phyloP scores from a whole-genome alignment of 2,113 vertebrate genomes.

The Lynx canadensis region DNA sequence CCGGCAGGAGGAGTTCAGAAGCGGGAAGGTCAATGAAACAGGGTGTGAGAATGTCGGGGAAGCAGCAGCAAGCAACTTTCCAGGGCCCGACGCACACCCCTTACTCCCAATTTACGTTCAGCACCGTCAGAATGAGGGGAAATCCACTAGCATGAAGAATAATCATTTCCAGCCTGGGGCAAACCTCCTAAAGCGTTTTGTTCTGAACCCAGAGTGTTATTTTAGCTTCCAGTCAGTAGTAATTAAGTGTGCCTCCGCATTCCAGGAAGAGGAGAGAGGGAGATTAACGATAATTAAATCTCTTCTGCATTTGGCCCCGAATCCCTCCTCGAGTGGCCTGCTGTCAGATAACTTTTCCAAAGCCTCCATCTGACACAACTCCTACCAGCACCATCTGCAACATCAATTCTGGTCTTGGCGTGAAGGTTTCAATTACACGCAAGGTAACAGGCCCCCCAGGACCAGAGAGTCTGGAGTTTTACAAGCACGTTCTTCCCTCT shows the following conservation, averaged over 20 bases:
- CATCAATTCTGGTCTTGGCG: not conserved
- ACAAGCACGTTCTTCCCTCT: not conserved
- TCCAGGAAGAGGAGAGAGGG: not conserved
- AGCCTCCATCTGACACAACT: not conserved
- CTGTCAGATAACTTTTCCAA: slow-evolving; percentile 7
- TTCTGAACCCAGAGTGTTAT: slow-evolving; percentile 29
- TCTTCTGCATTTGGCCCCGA: slow-evolving; percentile 8
- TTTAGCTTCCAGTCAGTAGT: slow-evolving; percentile 46
- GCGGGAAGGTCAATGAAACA: not conserved
- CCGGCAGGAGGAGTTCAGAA: not conserved
- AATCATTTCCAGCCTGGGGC: slow-evolving; percentile 36
- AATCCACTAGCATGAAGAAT: not conserved
- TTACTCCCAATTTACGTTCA: rapidly evolving
- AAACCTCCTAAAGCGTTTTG: not conserved
- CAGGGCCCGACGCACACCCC: no score
- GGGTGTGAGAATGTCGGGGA: not conserved
- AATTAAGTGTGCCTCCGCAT: slow-evolving; percentile 29
- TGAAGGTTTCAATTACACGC: slow-evolving; percentile 39
- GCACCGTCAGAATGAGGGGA: not conserved
- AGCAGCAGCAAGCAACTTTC: no score
- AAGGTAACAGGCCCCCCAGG: not conserved
- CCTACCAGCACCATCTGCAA: not conserved
- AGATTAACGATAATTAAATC: slow-evolving; percentile 6
- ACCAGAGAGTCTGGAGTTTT: not conserved
- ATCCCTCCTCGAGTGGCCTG: slow-evolving; percentile 17